Conservation (phyloP, 2,113 vertebrate genomes). For the Elephas maximus region DNA sequence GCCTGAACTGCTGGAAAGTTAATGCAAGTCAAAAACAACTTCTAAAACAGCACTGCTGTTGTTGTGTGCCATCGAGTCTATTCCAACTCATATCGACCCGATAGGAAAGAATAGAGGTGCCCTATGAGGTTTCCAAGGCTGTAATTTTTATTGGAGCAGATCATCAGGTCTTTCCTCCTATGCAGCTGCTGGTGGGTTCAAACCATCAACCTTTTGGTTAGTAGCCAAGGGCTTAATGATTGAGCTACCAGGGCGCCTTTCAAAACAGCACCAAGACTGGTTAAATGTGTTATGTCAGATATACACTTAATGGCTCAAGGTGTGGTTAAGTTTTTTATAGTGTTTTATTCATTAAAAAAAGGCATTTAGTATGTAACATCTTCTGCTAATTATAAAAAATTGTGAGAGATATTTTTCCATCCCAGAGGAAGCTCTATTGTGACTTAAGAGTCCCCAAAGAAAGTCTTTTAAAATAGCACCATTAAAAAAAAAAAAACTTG, state of each 20-base stretch:
- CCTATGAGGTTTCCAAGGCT: too few relatives aligned
- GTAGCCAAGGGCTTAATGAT: too few relatives aligned
- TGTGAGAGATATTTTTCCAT: background rate
- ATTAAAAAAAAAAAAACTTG: background rate
- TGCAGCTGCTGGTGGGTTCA: too few relatives aligned
- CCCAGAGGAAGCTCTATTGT: background rate
- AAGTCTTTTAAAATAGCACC: background rate
- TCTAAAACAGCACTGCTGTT: background rate
- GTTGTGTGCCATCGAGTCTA: too few relatives aligned
- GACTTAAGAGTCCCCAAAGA: background rate
- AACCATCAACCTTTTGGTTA: too few relatives aligned
- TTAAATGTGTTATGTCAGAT: background rate
- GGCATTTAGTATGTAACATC: background rate
- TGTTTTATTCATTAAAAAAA: conserved; percentile 20
- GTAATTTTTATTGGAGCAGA: too few relatives aligned
- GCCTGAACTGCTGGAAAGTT: background rate
- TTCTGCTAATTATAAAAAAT: conserved; percentile 45
- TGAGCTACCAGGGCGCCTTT: too few relatives aligned
- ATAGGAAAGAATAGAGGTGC: too few relatives aligned
- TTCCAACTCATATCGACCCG: too few relatives aligned
- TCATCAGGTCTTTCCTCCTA: too few relatives aligned
- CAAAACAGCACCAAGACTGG: background rate
- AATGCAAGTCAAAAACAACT: background rate
- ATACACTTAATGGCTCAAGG: background rate
- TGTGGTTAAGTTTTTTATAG: background rate